Percentiles rank a stretch among this genome's conserved stretches.
Conservation (phyloP, 2,888 invertebrate genomes). For the Diarsia rubi region DNA sequence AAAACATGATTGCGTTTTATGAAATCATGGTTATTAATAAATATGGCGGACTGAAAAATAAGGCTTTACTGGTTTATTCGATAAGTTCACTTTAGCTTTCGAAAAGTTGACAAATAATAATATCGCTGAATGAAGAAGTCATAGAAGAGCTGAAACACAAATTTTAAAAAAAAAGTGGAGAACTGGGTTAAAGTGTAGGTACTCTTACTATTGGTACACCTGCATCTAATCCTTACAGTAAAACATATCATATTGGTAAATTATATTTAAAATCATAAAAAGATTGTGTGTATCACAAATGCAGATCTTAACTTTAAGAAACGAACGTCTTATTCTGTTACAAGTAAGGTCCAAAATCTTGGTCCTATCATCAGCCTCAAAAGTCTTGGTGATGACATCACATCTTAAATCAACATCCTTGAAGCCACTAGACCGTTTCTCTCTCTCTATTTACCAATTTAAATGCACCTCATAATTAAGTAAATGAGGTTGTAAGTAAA, state of each 20-base stretch:
- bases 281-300: neutral
- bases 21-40: slow-evolving; percentile 45
- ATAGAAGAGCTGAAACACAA: too few species aligned
- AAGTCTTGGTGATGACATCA: slow-evolving; percentile 25
- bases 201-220: too few species aligned
- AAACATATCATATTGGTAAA: neutral
- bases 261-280: too few species aligned
- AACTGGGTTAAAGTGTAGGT: too few species aligned
- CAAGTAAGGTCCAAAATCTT: neutral
- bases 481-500: slow-evolving; percentile 58
- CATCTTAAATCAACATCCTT: slow-evolving; percentile 19
- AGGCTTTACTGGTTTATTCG: neutral
- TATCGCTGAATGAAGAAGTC: neutral
- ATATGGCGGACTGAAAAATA: neutral
- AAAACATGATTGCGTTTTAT: slow-evolving; percentile 21
- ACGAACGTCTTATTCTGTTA: neutral
- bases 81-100: neutral
- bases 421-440: slow-evolving; percentile 26
- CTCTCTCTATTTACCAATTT: slow-evolving; percentile 56
- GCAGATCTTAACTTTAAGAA: neutral
- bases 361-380: slow-evolving; percentile 17
- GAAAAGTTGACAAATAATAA: neutral
- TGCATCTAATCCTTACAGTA: too few species aligned
- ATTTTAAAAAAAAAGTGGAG: too few species aligned
- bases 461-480: slow-evolving; percentile 57